These are phyloP conservation scores for Nothoprocta perdicaria DNA, from an alignment of 2,113 vertebrate genomes.

Conservation along the genomic window DNA sequence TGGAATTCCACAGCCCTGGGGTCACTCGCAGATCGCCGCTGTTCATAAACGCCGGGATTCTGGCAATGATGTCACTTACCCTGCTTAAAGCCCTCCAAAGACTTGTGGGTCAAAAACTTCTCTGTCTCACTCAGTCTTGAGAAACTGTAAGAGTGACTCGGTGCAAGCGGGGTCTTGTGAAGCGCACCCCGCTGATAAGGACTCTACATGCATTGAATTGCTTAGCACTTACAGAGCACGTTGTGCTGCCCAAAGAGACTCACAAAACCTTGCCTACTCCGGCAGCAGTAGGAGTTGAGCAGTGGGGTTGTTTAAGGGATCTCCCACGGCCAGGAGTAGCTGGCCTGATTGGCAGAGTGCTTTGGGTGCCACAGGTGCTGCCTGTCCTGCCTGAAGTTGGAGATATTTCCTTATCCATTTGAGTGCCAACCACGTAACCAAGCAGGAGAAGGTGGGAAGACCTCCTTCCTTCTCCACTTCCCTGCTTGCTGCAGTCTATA, in stretches of 20 bases:
- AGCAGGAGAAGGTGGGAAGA: background rate
- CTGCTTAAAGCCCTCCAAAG: conserved; percentile 23
- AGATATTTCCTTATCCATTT: background rate
- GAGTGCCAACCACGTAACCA: background rate
- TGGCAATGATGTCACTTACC: conserved; percentile 58
- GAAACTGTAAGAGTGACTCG: background rate
- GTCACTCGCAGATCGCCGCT: conserved; percentile 37
- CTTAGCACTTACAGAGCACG: background rate
- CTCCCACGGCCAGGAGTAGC: background rate
- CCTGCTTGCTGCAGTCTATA: background rate
- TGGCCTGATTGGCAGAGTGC: background rate
- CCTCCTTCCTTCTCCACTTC: background rate
- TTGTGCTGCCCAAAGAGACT: background rate
- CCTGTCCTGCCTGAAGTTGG: background rate
- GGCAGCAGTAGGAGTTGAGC: background rate
- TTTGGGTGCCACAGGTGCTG: background rate
- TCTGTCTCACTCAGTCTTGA: background rate
- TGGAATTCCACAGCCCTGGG: conserved; percentile 63
- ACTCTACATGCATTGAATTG: background rate
- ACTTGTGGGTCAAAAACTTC: conserved; percentile 31
- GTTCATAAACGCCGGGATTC: background rate
- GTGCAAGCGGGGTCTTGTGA: background rate
- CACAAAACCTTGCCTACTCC: background rate
- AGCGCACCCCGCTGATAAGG: background rate
- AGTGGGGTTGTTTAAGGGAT: background rate